Conservation (phyloP, 2,113 vertebrate species). For the Cervus canadensis region DNA sequence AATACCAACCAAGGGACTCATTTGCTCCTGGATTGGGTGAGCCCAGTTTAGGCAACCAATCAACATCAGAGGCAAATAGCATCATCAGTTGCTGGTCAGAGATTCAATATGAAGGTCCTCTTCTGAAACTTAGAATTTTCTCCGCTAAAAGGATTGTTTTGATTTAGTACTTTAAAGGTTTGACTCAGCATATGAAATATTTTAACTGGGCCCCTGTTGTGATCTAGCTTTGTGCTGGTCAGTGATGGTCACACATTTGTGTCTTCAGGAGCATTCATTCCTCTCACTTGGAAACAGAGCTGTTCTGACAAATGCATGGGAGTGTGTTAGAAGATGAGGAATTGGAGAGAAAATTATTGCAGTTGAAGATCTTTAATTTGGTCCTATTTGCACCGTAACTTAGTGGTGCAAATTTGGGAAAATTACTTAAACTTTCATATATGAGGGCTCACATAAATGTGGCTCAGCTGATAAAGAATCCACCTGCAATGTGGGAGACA, state of each 20-base stretch:
- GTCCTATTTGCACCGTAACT: no score
- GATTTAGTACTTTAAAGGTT: not conserved
- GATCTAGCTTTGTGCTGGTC: not conserved
- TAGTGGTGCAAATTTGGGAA: not conserved
- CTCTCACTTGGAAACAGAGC: not conserved
- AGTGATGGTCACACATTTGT: not conserved
- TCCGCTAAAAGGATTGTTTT: not conserved
- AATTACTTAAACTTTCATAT: not conserved
- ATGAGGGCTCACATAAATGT: no score
- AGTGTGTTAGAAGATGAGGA: not conserved
- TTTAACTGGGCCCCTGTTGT: accelerated
- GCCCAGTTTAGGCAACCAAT: not conserved
- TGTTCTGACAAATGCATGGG: not conserved
- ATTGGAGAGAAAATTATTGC: not conserved
- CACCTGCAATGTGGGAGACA: no score
- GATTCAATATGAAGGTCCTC: not conserved
- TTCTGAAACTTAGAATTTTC: not conserved
- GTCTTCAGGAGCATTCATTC: not conserved
- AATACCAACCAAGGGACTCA: not conserved
- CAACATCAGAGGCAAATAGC: accelerated
- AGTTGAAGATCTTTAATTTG: no score
- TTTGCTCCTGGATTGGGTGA: not conserved
- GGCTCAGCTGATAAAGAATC: no score
- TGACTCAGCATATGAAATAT: not conserved
- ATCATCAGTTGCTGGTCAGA: slow-evolving; percentile 39